Evolutionary conservation across 2,113 vertebrate genomes (phyloP).

Genomic region (Macrotus californicus): DNA sequence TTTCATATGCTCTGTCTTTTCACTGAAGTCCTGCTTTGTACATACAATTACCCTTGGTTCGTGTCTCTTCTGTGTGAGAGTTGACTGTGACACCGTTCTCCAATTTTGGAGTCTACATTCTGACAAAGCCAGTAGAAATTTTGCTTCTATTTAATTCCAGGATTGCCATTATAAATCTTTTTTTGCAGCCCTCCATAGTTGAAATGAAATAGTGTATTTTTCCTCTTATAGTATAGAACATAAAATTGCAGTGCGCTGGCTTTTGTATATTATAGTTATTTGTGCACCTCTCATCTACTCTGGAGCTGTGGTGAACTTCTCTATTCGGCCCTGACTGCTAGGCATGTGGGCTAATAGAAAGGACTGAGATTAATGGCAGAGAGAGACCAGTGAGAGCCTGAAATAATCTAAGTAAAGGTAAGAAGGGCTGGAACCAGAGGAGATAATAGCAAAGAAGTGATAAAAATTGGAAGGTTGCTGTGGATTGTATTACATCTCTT

Average conservation of each 20-base stretch:
- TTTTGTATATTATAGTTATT: background rate
- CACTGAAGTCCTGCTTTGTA: background rate
- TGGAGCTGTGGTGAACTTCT: background rate
- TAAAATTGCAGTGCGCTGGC: background rate
- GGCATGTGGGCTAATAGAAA: background rate
- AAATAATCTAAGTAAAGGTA: background rate
- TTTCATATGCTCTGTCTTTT: background rate
- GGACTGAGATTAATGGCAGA: background rate
- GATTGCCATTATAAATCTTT: background rate
- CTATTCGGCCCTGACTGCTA: background rate
- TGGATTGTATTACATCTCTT: background rate
- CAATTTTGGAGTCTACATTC: background rate
- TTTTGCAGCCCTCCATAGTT: background rate
- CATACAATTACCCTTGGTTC: rapidly evolving
- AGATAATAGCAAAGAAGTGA: background rate
- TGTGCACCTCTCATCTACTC: background rate
- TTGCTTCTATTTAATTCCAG: background rate
- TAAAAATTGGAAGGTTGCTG: background rate
- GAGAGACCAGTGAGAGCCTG: background rate
- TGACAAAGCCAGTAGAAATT: background rate
- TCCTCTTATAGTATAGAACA: background rate
- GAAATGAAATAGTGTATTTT: background rate
- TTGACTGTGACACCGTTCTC: background rate
- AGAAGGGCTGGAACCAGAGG: background rate
- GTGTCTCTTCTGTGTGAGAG: background rate